Evolutionary conservation across 2,888 invertebrate species (phyloP).

Genomic region (Agonopterix heracliana): DNA sequence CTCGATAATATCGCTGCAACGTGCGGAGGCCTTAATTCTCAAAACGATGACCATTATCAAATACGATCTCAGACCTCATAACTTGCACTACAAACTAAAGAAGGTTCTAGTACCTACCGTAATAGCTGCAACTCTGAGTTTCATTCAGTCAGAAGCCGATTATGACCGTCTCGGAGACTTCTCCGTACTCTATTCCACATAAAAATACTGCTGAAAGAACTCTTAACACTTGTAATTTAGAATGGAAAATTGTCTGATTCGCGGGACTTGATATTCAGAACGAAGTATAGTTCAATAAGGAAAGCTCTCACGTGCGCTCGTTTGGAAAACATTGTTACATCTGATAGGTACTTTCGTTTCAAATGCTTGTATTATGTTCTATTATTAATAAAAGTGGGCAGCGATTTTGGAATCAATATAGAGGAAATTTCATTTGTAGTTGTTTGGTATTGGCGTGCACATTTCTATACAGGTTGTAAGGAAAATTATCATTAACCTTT

Average conservation of each 20-base stretch:
- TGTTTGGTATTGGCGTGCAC: too few species aligned
- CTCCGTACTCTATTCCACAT: slow-evolving; percentile 5
- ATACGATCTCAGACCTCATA: not conserved
- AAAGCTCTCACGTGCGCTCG: slow-evolving; percentile 29
- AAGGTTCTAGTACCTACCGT: slow-evolving; percentile 14
- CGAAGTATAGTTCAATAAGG: not conserved
- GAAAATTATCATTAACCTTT: too few species aligned
- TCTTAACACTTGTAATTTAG: too few species aligned
- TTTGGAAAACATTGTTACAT: slow-evolving; percentile 22
- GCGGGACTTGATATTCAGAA: not conserved
- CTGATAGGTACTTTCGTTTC: slow-evolving; percentile 2
- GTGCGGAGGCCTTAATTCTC: too few species aligned
- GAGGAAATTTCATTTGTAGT: too few species aligned
- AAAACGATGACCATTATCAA: too few species aligned
- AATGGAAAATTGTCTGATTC: too few species aligned
- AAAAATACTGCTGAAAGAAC: too few species aligned
- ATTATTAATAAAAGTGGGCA: not conserved
- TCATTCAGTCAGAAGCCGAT: slow-evolving; percentile 40
- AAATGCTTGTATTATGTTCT: not conserved
- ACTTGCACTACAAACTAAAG: slow-evolving; percentile 18
- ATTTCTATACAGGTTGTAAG: too few species aligned
- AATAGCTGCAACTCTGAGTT: slow-evolving; percentile 17
- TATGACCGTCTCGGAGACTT: slow-evolving; percentile 28
- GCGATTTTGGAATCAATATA: not conserved
- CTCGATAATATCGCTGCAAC: too few species aligned